Conservation (phyloP, 2,888 invertebrate genomes). For the Miltochrista miniata region DNA sequence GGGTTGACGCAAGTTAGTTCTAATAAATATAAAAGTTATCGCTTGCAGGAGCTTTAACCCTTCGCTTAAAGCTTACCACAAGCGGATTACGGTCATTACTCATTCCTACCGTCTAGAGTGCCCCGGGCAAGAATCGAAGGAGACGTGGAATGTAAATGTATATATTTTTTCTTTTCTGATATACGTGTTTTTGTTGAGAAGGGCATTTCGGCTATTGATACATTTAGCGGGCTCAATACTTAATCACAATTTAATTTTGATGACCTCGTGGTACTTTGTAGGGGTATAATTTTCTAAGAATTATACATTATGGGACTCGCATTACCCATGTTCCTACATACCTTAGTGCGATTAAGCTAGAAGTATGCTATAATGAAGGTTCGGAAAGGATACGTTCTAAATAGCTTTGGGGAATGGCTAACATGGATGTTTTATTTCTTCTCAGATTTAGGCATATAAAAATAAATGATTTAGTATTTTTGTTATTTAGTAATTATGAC, state of each 20-base stretch:
- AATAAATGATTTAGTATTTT: no score
- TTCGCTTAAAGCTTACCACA: constrained; percentile 78
- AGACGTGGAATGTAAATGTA: constrained; percentile 53
- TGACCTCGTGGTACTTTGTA: constrained; percentile 5
- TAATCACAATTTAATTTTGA: constrained; percentile 15
- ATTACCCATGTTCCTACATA: not conserved
- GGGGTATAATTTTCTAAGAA: not conserved
- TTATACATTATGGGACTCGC: not conserved
- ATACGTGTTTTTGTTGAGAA: constrained; percentile 44
- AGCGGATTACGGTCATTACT: constrained; percentile 81
- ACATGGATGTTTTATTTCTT: no score
- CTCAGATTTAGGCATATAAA: no score
- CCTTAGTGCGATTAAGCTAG: not conserved
- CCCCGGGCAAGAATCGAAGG: constrained; percentile 60
- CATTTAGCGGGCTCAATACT: constrained; percentile 22
- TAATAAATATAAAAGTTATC: constrained; percentile 76
- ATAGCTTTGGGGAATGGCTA: not conserved
- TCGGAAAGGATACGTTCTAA: no score
- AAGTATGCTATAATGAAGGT: constrained; percentile 3
- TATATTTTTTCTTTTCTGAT: constrained; percentile 53
- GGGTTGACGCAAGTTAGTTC: constrained; percentile 57
- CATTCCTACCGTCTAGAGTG: constrained; percentile 76
- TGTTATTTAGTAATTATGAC: no score
- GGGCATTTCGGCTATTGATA: constrained; percentile 32
- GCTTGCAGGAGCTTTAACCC: constrained; percentile 75